These are phyloP conservation scores for Chironomus riparius DNA, from an alignment of 2,888 invertebrate species.

Conservation along the genomic window DNA sequence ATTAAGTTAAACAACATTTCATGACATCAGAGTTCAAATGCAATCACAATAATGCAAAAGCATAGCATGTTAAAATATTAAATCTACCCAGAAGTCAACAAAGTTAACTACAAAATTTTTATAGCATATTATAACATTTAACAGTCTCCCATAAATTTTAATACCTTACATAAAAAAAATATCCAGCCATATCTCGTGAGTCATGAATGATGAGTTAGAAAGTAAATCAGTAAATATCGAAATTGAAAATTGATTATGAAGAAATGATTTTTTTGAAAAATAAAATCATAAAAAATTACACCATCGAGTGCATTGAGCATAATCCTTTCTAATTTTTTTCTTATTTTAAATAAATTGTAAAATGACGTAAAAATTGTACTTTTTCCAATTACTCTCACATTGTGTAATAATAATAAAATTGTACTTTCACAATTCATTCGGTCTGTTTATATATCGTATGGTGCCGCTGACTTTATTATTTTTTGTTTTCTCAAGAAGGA, in stretches of 20 bases:
- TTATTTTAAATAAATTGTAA: neutral
- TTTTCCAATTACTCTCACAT: neutral
- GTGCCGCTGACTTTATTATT: too few species aligned
- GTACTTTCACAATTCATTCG: conserved; percentile 4
- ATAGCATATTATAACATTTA: too few species aligned
- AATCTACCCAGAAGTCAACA: too few species aligned
- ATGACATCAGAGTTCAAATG: too few species aligned
- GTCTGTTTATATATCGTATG: neutral
- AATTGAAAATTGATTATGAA: neutral
- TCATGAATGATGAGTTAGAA: neutral
- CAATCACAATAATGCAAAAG: too few species aligned
- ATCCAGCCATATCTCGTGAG: neutral
- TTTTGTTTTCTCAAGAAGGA: neutral
- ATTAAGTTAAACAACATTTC: too few species aligned
- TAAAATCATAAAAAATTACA: neutral
- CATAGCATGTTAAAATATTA: too few species aligned
- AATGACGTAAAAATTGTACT: conserved; percentile 12
- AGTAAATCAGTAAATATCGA: neutral
- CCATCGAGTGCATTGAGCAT: neutral
- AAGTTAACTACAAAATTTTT: too few species aligned
- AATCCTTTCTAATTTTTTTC: conserved; percentile 1
- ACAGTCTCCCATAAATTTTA: too few species aligned
- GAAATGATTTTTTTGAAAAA: neutral
- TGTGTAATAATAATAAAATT: neutral
- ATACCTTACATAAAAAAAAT: too few species aligned